phyloP scores from a whole-genome alignment of 2,113 vertebrate species.

The Sitta europaea region DNA sequence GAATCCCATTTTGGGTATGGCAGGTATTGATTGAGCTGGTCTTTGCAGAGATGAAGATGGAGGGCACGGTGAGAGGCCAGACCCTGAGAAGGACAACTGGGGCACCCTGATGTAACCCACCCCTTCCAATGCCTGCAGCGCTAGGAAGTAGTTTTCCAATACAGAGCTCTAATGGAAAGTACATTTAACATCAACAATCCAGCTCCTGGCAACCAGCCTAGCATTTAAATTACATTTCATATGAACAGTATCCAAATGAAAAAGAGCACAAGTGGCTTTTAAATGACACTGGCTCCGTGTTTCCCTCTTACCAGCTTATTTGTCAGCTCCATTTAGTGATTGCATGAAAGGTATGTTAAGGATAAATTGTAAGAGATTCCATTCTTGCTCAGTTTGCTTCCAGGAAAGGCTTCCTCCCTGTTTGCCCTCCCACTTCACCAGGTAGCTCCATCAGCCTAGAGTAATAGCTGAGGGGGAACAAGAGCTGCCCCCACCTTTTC shows the following conservation, averaged over 20 bases:
- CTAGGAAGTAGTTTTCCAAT: constrained; percentile 52
- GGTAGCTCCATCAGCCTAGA: background rate
- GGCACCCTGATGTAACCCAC: background rate
- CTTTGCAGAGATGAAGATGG: background rate
- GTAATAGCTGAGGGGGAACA: background rate
- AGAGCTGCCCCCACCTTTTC: background rate
- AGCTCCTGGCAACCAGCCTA: constrained; percentile 14
- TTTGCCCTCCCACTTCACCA: background rate
- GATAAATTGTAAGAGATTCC: background rate
- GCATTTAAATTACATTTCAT: constrained; percentile 46
- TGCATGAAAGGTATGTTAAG: background rate
- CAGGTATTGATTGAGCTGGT: background rate
- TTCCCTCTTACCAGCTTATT: background rate
- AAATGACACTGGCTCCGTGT: background rate
- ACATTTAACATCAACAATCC: constrained; percentile 34
- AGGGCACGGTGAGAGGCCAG: background rate
- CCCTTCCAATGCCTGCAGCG: background rate
- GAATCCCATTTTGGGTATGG: background rate
- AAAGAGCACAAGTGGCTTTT: constrained; percentile 1
- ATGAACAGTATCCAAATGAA: background rate
- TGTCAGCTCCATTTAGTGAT: background rate
- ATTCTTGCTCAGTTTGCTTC: background rate
- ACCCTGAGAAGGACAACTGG: background rate
- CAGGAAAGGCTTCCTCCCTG: background rate
- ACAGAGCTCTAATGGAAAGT: constrained; percentile 58